Base-by-base conservation (phyloP, 2,797 vertebrate genomes). In the Syngnathus rostellatus region DNA sequence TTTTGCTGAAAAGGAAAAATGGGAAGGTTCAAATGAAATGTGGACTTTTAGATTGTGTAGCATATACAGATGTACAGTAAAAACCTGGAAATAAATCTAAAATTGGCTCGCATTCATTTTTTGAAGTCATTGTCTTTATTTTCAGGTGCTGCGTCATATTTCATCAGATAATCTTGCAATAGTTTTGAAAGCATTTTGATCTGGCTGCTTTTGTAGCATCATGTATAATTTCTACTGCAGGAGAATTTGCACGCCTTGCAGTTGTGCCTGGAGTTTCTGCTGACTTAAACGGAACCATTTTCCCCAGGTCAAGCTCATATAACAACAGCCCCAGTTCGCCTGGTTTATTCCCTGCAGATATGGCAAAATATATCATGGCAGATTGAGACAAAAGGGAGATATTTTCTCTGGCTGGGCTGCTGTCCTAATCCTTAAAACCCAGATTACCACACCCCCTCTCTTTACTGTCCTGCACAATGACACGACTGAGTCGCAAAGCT, bases 401-500 rank as follows among this genome's bases (percentile, higher is more conserved):
- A 77, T 82, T 81, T 85, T 75, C 82, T 76, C 69, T 73, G 77
- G 72, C 77, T 74, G 57, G 77, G 70, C 85, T 80, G 75, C 63
- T 6, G 48, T 76, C 75, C 70, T 87, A 89, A 89, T 86, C 84
- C 82, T 77, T 75, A 68, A 43, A 69, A 58, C 75, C 76, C 81
- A 81, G 86, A 88, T 87, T 88, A 88, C 63, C 4, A 48, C 68
- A 64, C 66, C 69, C 61, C 79, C 67, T 65, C 68, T 74, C 66
- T 68, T 69, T 72, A 67, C 60, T 62, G 61, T 72, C 75, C 75
- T 75, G 76, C 72, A 62, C 58, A 50, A 60, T 25, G 78, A 41
- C 40, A 41, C 41, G 11, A 45, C 12, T 45, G 43, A 77, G 68
- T 72, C 14, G 4, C 37, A 58, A 25, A 38, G 43, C 61, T 19